Evolutionary conservation across 1,140 invertebrate species (phyloP), one percentile per base, ranked within the genome.

Genomic region (Mactra quadrangularis): DNA sequence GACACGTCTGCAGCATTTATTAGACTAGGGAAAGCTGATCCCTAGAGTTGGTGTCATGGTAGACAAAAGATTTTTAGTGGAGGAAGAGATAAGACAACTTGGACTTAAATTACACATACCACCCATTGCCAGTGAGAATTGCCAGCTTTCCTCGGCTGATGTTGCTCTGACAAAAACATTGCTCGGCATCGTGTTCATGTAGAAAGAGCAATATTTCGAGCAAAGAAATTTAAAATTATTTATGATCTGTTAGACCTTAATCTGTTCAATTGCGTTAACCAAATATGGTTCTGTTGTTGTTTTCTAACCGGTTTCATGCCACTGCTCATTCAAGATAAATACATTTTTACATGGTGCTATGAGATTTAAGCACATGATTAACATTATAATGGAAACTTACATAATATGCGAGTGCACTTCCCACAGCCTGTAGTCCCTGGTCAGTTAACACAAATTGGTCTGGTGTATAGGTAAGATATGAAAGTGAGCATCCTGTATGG

Each of bases 221-320:
- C n/a, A n/a, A 83, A 84, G 1, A 70, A 68, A 22, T 83, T 66
- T 38, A 83, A 57, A 66, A 76, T 83, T 50, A 50, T 83, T n/a
- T n/a, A n/a, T n/a, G n/a, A n/a, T n/a, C n/a, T n/a, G n/a, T n/a
- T n/a, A n/a, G n/a, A n/a, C n/a, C 22, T 75, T 13, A 35, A 3
- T 1, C 38, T 83, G 45, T 83, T n/a, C n/a, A n/a, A n/a, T n/a
- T n/a, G n/a, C n/a, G n/a, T n/a, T n/a, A n/a, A n/a, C n/a, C n/a
- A n/a, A 47, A 75, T 83, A 33, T 83, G 81, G 70, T 75, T 75
- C 41, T 47, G 27, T n/a, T 78, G 72, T 3, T 68, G 71, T 78
- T 84, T 77, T 25, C 35, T 84, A 7, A 77, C 74, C 27, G 7
- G 38, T 13, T 84, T 84, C 41, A 78, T 53, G 75, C 60, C 59